Evolutionary conservation across 2,113 vertebrate species (phyloP), one percentile per base, ranked within the genome.

Genomic region (Ciconia boyciana): DNA sequence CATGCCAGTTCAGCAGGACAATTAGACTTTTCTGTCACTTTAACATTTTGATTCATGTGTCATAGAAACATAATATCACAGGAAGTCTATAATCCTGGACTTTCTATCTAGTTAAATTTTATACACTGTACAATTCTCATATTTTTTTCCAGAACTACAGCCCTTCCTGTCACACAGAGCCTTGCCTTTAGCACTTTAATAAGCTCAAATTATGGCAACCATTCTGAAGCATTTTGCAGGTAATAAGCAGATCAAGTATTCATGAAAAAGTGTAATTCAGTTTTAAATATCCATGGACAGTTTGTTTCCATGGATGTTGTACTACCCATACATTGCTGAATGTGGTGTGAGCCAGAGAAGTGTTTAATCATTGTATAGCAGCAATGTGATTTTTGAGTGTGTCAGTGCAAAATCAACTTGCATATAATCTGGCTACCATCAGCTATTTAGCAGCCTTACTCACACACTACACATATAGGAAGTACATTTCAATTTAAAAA

Each of bases 181-280:
- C 49, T 54, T 88, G 55, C 46, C 76, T 95, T 94, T 41, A 65
- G 79, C 25, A 86, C 43, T 91, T 90, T 69, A 79, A 62, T 91
- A 86, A 93, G 7, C 17, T 96, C 87, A 75, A 94, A 95, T 89
- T 94, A 83, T 18, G 41, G 36, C 29, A 96, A 87, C 24, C 1
- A 95, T 88, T 88, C 9, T 60, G 79, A 72, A 94, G 57, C 36
- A 76, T 91, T 96, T 91, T 95, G 13, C 74, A 91, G 62, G 61
- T 93, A 97, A 92, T 92, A 95, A 93, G 41, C 13, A 95, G 39
- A 94, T 87, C 18, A 96, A 97, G 83, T 94, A 95, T 92, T 94
- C 34, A 92, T 92, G 54, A 77, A 96, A 93, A 79, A 76, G 49
- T 22, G 15, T 84, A 92, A 97, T 92, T 97, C 32, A 86, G 17